Evolutionary conservation across 2,888 invertebrate genomes (phyloP), one percentile per base, ranked within the genome.

Genomic region (Plebejus argus): DNA sequence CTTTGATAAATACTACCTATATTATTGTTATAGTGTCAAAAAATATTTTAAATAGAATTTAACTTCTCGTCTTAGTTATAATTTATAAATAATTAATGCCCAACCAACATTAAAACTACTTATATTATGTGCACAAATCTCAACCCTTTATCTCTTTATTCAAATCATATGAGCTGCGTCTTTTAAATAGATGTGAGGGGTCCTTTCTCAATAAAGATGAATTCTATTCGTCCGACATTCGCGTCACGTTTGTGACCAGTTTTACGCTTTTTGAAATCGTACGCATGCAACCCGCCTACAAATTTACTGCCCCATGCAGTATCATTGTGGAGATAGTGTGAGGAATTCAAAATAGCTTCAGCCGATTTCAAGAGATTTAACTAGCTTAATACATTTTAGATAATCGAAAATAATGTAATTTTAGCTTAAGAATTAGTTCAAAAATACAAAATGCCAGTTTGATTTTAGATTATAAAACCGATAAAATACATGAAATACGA

Each of bases 241-340:
- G 39, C 71, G 20, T 71, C 71, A 71, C 71, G 71, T 71, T 71
- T 71, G 66, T 66, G 66, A 71, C 71, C 71, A 35, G 71, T 71
- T 71, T 71, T 71, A 39, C 71, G 71, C 35, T 71, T 71, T 71
- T 71, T 71, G 71, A 39, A 71, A 71, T 71, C 66, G 66, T 66
- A 33, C 66, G 66, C 66, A 66, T 33, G 66, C 66, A 15, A 5
- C 28, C 66, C 66, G 66, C 66, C 33, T 66, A 33, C 28, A 66
- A 66, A 66, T 66, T 66, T 18, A 66, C 33, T 66, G 66, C 33
- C 66, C 15, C 28, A 33, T 66, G 66, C 66, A 66, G 66, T 28
- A 66, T 66, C 66, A 66, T 66, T 10, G 28, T 33, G 66, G 5
- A 28, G 66, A 66, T 66, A 66, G 66, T 66, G 66, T 7, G 28